These are phyloP conservation scores for Ferdinandea cuprea DNA, from an alignment of 2,888 invertebrate genomes.

Conservation along the genomic window DNA sequence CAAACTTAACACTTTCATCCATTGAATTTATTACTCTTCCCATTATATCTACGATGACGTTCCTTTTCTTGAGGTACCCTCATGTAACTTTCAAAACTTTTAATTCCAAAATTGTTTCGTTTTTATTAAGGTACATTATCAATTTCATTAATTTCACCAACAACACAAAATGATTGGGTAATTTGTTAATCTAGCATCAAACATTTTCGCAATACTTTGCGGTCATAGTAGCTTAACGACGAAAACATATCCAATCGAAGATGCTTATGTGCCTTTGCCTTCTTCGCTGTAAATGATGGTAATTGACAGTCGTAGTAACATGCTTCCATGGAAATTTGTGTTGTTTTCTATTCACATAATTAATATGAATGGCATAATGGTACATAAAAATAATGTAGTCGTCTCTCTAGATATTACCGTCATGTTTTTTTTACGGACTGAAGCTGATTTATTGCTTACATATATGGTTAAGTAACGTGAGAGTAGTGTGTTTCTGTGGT, in stretches of 20 bases:
- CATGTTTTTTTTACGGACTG: too few relatives aligned
- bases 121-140: constrained; percentile 30
- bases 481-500: too few relatives aligned
- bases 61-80: too few relatives aligned
- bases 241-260: neutral
- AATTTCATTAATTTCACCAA: neutral
- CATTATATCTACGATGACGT: neutral
- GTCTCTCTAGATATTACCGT: too few relatives aligned
- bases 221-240: constrained; percentile 16
- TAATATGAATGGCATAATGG: too few relatives aligned
- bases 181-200: constrained; percentile 36
- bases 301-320: constrained; percentile 17
- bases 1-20: too few relatives aligned
- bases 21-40: neutral
- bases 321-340: constrained; percentile 6
- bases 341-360: neutral
- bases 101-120: constrained; percentile 31
- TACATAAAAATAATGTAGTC: neutral
- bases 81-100: neutral
- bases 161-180: too few relatives aligned
- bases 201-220: constrained; percentile 10
- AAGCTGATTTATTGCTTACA: too few relatives aligned
- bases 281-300: constrained; percentile 17
- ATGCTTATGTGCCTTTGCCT: neutral
- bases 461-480: too few relatives aligned